Conservation (phyloP, 2,113 vertebrate genomes). For the Pyrgilauda ruficollis region DNA sequence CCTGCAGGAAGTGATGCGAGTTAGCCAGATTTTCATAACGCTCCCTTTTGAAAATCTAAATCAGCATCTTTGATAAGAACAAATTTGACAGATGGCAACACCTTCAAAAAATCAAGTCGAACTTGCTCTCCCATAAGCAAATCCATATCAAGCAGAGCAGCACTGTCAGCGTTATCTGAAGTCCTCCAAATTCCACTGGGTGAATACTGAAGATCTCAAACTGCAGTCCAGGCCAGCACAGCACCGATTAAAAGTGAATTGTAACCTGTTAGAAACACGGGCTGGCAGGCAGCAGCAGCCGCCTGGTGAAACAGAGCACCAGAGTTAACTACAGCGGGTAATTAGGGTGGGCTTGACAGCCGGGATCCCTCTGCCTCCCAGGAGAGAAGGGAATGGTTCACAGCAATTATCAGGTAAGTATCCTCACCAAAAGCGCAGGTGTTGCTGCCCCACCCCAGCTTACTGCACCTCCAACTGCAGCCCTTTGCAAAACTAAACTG, state of each 20-base stretch:
- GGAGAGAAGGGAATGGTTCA: neutral
- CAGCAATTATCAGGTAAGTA: conserved; percentile 3
- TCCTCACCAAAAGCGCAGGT: conserved; percentile 33
- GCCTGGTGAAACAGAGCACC: neutral
- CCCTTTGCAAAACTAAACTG: conserved; percentile 36
- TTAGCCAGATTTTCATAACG: neutral
- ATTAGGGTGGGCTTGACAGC: neutral
- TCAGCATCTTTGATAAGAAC: conserved; percentile 38
- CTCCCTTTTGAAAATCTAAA: conserved; percentile 35
- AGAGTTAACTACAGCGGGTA: rapidly evolving
- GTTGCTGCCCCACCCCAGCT: conserved; percentile 49
- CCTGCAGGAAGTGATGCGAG: neutral
- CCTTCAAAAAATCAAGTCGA: neutral
- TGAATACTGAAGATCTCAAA: neutral
- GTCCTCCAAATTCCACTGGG: neutral
- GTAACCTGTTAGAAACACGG: neutral
- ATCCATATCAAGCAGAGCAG: neutral
- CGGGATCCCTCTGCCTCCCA: neutral
- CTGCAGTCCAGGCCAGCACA: neutral
- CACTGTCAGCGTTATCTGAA: neutral
- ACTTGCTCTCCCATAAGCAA: neutral
- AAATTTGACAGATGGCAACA: neutral
- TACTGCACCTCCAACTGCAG: conserved; percentile 13
- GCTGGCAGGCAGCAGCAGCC: neutral
- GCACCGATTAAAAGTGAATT: rapidly evolving